phyloP scores from a whole-genome alignment of 64 coral and sea anemone genomes.

The Actinia equina region DNA sequence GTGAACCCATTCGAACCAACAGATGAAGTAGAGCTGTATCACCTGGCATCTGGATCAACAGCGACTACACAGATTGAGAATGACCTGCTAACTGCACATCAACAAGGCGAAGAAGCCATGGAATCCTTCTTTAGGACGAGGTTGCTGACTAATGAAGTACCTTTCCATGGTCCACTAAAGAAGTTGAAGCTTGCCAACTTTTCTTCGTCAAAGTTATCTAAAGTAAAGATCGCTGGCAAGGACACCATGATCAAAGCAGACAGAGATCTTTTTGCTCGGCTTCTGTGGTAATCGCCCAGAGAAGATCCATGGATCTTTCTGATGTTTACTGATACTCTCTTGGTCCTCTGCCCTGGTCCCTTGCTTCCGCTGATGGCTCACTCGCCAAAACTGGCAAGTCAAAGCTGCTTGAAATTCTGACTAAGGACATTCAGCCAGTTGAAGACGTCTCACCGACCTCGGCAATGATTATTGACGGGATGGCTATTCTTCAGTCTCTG shows the following conservation, averaged over 20 bases:
- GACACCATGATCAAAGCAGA: slow-evolving; percentile 54
- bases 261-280: slow-evolving; percentile 60
- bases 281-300: slow-evolving; percentile 41
- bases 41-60: slow-evolving; percentile 17
- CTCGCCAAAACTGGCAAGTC: slow-evolving; percentile 41
- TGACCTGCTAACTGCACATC: background rate
- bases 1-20: slow-evolving; percentile 10
- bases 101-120: slow-evolving; percentile 7
- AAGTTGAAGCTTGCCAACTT: background rate
- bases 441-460: background rate
- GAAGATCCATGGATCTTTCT: slow-evolving; percentile 42
- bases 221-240: slow-evolving; percentile 30
- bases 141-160: background rate
- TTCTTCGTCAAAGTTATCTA: slow-evolving; percentile 10
- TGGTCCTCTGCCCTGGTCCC: slow-evolving; percentile 60
- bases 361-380: slow-evolving; percentile 35
- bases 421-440: slow-evolving; percentile 22
- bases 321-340: slow-evolving; percentile 27
- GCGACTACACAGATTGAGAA: background rate
- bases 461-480: slow-evolving; percentile 21
- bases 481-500: slow-evolving; percentile 27
- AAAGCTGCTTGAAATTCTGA: slow-evolving; percentile 23
- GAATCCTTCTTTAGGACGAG: background rate
- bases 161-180: slow-evolving; percentile 4
- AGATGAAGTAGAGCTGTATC: background rate